Evolutionary conservation across 2,797 vertebrate species (phyloP), one percentile per base, ranked within the genome.

Genomic region (Philypnodon macrostomus): DNA sequence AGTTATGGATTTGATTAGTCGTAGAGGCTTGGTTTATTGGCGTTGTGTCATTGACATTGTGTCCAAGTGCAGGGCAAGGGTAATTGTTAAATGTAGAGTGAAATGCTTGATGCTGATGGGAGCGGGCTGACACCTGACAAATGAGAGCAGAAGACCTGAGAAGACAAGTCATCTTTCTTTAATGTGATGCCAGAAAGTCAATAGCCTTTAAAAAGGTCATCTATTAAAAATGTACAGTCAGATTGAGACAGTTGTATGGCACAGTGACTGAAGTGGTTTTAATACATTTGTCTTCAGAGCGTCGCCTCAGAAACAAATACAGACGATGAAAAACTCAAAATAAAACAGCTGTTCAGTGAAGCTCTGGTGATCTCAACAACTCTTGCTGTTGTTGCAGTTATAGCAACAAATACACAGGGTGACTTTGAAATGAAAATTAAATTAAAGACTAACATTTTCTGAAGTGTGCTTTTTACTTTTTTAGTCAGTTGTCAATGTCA

Each of bases 61-160:
- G 84, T 83, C 84, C 66, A 10, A 62, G 45, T 32, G 19, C 37
- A 48, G 70, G 54, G 67, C 51, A 50, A 58, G 62, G 80, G 68
- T 75, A 76, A 79, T 83, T 58, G 63, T 65, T 77, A 81, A 86
- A 83, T 75, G 67, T 67, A 60, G 63, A 71, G 54, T 65, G 49
- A 77, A 58, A 70, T 58, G 36, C 47, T 50, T 70, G 46, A 34
- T 48, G 36, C 33, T 76, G 73, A 70, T 49, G 49, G 46, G 60
- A 59, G 46, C 50, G 56, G 24, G 48, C 50, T 62, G 78, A 79
- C 71, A 67, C 52, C 42, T 61, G 65, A 68, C 51, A 75, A 63
- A 77, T 50, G 67, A 63, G 46, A 47, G 2, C 44, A 34, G 39
- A 64, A 7, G 38, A 57, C 21, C 40, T 37, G 16, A 58, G 54